A percentile compares a stretch with the other conserved stretches of the same genome.
These are phyloP conservation scores for Catalaphyllia jardinei DNA, from an alignment of 64 coral and sea anemone genomes.

Conservation along the genomic window DNA sequence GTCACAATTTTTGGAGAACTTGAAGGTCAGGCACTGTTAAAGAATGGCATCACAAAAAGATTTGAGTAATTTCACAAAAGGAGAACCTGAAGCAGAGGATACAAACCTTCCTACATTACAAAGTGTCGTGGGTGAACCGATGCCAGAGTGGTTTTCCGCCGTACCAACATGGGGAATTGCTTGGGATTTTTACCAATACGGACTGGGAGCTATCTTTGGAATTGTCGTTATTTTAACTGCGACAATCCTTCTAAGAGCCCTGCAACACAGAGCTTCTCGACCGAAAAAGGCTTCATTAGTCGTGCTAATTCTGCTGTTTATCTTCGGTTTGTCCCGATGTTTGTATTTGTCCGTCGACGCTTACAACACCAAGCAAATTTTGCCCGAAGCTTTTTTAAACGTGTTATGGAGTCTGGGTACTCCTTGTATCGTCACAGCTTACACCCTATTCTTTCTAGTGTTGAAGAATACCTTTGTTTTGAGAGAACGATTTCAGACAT, in stretches of 20 bases:
- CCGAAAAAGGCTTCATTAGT: constrained; percentile 32
- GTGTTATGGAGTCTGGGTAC: constrained; percentile 50
- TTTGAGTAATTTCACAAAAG: neutral
- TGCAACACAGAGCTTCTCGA: neutral
- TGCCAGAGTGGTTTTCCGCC: constrained; percentile 56
- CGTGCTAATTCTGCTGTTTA: constrained; percentile 44
- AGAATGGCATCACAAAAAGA: neutral
- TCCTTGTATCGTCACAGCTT: constrained; percentile 63
- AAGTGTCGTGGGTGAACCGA: constrained; percentile 37
- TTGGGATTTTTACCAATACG: constrained; percentile 64
- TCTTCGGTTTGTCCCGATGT: constrained; percentile 44
- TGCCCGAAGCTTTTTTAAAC: constrained; percentile 34
- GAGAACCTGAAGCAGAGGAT: constrained; percentile 1
- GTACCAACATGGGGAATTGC: constrained; percentile 42
- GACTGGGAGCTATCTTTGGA: constrained; percentile 28
- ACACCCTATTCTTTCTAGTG: constrained; percentile 52
- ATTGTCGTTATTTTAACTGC: neutral
- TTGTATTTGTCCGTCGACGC: constrained; percentile 49
- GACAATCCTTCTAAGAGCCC: constrained; percentile 24
- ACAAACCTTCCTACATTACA: neutral
- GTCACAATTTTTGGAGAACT: neutral
- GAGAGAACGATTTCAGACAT: constrained; percentile 61
- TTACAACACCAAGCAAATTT: constrained; percentile 43
- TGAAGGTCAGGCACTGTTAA: neutral
- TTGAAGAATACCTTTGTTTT: constrained; percentile 66